Evolutionary conservation across 2,113 vertebrate genomes (phyloP), one percentile per base, ranked within the genome.

Genomic region (Sarotherodon lohbergeri): DNA sequence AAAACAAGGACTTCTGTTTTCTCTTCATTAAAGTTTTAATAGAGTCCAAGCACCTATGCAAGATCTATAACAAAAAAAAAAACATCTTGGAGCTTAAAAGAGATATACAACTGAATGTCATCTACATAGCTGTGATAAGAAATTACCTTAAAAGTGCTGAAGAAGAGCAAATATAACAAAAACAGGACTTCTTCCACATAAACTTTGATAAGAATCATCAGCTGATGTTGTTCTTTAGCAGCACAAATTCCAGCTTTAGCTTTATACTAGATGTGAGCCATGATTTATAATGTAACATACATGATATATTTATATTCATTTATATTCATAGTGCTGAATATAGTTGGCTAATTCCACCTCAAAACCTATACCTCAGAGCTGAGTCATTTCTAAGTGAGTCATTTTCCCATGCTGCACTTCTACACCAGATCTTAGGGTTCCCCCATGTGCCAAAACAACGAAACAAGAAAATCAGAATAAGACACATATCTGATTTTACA

Each of bases 1-100:
- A 43, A 22, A 24, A 73, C 66, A 27, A 46, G 66, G 39, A 73
- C 66, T 73, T 17, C 66, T 73, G 39, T 24, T 71, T 71, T 71
- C 66, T 24, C n/a, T 24, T 13, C n/a, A 9, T 43, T 71, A 71
- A 71, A 71, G 12, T 43, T 43, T 46, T 71, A 46, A 41, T 41
- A 68, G 66, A 71, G 7, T 68, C 63, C 19, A 41, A 68, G n/a
- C 63, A 68, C 36, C 36, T 68, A 22, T 68, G 63, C 36, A 71
- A 73, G 41, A 73, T 27, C 68, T 4, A 7, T 17, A 27, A 46
- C 22, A 10, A 73, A 46, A 36, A 22, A 22, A 22, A 19, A 43
- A 48, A 0, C 22, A 17, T 27, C 14, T 73, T 17, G 41, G 41
- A 27, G 22, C 13, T 73, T 73, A 46, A 46, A 46, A 73, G 13